Evolutionary conservation across 2,797 vertebrate genomes (phyloP).

Genomic region (Amblyraja radiata): DNA sequence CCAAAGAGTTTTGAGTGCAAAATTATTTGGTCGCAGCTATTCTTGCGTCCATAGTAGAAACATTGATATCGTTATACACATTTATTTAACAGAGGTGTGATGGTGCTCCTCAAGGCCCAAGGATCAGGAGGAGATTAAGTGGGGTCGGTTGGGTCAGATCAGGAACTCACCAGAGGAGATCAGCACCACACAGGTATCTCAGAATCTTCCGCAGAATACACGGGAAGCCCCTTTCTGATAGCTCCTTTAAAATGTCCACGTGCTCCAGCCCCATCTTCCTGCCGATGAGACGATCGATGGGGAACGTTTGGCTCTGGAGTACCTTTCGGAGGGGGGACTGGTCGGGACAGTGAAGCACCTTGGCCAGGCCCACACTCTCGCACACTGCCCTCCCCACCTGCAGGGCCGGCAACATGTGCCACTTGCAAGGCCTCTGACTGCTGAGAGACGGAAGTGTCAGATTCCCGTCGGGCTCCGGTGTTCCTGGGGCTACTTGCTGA

Average conservation of each 20-base stretch:
- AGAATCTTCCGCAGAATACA: conserved; percentile 70
- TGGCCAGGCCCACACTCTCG: conserved; percentile 66
- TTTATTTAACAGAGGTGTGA: too few relatives aligned
- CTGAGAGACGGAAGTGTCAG: not conserved
- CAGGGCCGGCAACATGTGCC: conserved; percentile 65
- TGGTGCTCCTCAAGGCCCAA: too few relatives aligned
- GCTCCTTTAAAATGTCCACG: conserved; percentile 70
- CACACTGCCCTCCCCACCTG: conserved; percentile 74
- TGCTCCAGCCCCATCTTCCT: conserved; percentile 76
- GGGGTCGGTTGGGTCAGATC: not conserved
- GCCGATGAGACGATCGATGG: conserved; percentile 77
- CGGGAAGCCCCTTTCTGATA: conserved; percentile 71
- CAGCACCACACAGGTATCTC: conserved; percentile 64
- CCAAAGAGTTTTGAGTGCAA: too few relatives aligned
- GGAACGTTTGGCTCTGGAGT: conserved; percentile 54
- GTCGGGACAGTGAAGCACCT: conserved; percentile 67
- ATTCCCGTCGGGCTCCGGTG: conserved; percentile 18
- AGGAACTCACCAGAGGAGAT: conserved; percentile 77
- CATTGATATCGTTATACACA: too few relatives aligned
- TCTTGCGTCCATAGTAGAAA: too few relatives aligned
- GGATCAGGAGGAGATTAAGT: not conserved
- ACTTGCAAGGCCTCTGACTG: conserved; percentile 42
- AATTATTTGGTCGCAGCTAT: too few relatives aligned
- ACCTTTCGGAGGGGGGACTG: conserved; percentile 59
- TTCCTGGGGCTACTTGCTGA: too few relatives aligned